Evolutionary conservation across 2,888 invertebrate genomes (phyloP).

Genomic region (Anagyrus pseudococci): DNA sequence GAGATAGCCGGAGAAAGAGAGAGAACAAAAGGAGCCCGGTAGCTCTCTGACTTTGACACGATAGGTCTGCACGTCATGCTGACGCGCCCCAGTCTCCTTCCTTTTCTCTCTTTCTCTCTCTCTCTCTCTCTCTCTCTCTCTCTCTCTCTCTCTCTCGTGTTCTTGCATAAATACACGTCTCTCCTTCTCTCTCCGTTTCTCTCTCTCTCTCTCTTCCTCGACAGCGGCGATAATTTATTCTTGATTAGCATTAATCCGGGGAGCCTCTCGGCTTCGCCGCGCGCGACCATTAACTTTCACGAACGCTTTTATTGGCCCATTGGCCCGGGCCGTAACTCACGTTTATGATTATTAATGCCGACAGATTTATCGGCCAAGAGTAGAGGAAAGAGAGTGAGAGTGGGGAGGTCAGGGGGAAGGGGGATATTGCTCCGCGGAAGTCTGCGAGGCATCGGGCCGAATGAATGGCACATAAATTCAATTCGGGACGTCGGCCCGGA

Average conservation of each 20-base stretch:
- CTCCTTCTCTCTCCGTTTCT: too few relatives aligned
- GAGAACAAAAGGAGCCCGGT: background rate
- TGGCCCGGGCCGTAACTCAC: slow-evolving; percentile 52
- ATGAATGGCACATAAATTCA: slow-evolving; percentile 52
- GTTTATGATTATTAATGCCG: slow-evolving; percentile 58
- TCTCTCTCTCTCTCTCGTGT: background rate
- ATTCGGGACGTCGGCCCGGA: slow-evolving; percentile 44
- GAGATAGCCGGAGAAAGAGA: background rate
- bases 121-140: too few relatives aligned
- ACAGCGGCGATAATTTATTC: slow-evolving; percentile 51
- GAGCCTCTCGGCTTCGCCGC: background rate
- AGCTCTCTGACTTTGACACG: too few relatives aligned
- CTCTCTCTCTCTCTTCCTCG: background rate
- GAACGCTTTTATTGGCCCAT: slow-evolving; percentile 55
- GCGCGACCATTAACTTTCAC: slow-evolving; percentile 49
- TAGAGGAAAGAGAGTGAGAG: too few relatives aligned
- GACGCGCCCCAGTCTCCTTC: too few relatives aligned
- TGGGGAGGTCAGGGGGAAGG: too few relatives aligned
- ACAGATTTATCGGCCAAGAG: slow-evolving; percentile 59
- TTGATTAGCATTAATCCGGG: slow-evolving; percentile 58
- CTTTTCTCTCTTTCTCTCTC: too few relatives aligned
- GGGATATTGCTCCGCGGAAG: slow-evolving; percentile 50
- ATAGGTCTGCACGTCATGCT: too few relatives aligned
- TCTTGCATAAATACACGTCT: background rate
- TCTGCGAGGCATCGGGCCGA: slow-evolving; percentile 45